Evolutionary conservation across 1,140 invertebrate genomes (phyloP), one percentile per base, ranked within the genome.

Genomic region (Belonocnema kinseyi): DNA sequence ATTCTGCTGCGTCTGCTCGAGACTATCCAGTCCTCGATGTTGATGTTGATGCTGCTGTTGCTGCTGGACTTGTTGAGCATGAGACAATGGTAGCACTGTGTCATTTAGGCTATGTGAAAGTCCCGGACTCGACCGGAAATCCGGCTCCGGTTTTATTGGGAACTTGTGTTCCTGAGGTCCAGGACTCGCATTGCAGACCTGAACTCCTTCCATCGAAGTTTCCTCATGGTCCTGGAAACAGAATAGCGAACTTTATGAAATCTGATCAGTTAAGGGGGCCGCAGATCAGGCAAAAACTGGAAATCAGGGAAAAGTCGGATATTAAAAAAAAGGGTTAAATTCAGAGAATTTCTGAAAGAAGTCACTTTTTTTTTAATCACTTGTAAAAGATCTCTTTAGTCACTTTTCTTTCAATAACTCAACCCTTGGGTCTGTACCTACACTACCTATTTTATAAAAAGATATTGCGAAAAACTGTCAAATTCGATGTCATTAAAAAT

Each of bases 181-280:
- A 14, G 90, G 89, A 86, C 90, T 91, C 61, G 87, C 73, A 33
- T 90, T 86, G 71, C 91, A 91, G 2, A 92, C 88, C 77, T 92
- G 91, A 17, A 92, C 92, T 50, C 91, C 91, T 77, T 92, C 92
- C 92, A 92, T 92, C 4, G 91, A 92, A 2, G 88, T 92, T 78
- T 93, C 92, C 58, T 92, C 92, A 72, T 89, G 85, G 74, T 93
- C 91, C 88, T 92, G 54, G 13, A 76, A 73, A 52, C 12, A 17
- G 1, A 12, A 53, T 6, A 71, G n/a, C 33, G 51, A 70, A 71
- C 2, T n/a, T 66, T 66, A 16, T 7, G 21, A 50, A 16, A 26
- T 50, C n/a, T 19, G 17, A 51, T 40, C 3, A 40, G 17, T 46
- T 3, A 26, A 3, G 26, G 3, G 1, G 26, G 26, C 26, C 26